Conservation (phyloP, 2,113 vertebrate species). For the Lipophrys pholis region DNA sequence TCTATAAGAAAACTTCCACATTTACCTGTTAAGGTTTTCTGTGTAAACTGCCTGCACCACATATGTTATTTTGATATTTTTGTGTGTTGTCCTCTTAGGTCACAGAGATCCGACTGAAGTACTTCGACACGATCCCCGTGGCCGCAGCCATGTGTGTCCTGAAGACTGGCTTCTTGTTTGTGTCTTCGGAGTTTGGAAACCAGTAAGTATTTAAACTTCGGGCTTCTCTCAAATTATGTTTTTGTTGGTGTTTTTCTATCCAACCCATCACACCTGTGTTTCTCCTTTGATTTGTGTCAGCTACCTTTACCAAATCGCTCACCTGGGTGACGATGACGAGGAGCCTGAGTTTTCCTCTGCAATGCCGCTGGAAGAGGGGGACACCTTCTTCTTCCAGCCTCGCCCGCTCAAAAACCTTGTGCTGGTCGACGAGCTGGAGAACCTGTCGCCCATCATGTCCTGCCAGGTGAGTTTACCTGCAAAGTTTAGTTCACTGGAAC, state of each 20-base stretch:
- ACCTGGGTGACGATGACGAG: slow-evolving; percentile 97
- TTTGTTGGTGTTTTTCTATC: not conserved
- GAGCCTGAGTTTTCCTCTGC: slow-evolving; percentile 99
- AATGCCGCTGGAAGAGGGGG: slow-evolving; percentile 98
- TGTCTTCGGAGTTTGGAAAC: slow-evolving; percentile 98
- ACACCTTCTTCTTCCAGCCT: slow-evolving; percentile 98
- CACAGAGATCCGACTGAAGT: slow-evolving; percentile 97
- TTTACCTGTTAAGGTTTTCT: not conserved
- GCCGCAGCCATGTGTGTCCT: slow-evolving; percentile 98
- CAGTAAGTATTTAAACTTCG: slow-evolving; percentile 87
- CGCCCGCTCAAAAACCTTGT: slow-evolving; percentile 97
- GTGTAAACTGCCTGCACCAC: not conserved
- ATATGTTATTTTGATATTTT: not conserved
- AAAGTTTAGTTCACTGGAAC: not conserved
- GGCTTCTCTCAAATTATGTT: too few relatives aligned
- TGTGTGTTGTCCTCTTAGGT: slow-evolving; percentile 82
- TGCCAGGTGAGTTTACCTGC: slow-evolving; percentile 86
- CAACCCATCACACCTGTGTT: not conserved
- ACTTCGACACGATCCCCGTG: slow-evolving; percentile 98
- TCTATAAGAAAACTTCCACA: not conserved
- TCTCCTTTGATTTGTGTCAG: slow-evolving; percentile 62
- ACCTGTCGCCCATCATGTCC: slow-evolving; percentile 95
- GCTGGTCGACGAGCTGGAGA: slow-evolving; percentile 95
- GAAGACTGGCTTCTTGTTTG: slow-evolving; percentile 98
- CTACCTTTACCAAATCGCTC: slow-evolving; percentile 98